Conservation (phyloP, 2,797 vertebrate genomes). For the Hoplostethus mediterraneus region DNA sequence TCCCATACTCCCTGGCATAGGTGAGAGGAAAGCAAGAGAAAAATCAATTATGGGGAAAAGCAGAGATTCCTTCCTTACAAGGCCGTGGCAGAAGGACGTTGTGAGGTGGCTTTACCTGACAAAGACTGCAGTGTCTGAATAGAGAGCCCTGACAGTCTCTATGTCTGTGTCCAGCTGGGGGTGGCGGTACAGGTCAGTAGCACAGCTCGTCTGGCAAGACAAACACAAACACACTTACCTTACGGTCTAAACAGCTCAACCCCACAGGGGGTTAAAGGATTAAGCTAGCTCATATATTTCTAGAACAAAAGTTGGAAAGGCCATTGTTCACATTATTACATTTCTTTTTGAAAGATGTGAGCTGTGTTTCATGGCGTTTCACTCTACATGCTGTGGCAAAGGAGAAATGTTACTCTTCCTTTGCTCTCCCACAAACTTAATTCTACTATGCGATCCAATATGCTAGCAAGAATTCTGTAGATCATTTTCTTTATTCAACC, state of each 20-base stretch:
- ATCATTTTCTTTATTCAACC: neutral
- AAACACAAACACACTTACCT: slow-evolving; percentile 59
- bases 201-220: slow-evolving; percentile 86
- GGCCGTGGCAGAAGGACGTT: neutral
- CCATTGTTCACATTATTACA: no score
- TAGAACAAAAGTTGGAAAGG: slow-evolving; percentile 4
- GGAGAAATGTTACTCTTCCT: neutral
- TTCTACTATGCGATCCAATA: neutral
- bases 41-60: neutral
- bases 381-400: neutral
- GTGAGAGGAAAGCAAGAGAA: slow-evolving; percentile 7
- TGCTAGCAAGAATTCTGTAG: neutral
- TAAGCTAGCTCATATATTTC: slow-evolving; percentile 27
- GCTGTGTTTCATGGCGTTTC: neutral
- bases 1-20: slow-evolving; percentile 87
- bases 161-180: slow-evolving; percentile 93
- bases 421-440: neutral
- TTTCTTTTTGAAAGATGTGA: neutral
- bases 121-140: slow-evolving; percentile 90
- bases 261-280: slow-evolving; percentile 23
- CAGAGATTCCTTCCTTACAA: neutral
- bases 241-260: slow-evolving; percentile 43
- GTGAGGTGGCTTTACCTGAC: slow-evolving; percentile 84
- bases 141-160: slow-evolving; percentile 92
- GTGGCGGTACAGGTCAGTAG: slow-evolving; percentile 89